These are phyloP conservation scores for Hylomyscus alleni DNA, from an alignment of 2,797 vertebrate species.

Conservation along the genomic window DNA sequence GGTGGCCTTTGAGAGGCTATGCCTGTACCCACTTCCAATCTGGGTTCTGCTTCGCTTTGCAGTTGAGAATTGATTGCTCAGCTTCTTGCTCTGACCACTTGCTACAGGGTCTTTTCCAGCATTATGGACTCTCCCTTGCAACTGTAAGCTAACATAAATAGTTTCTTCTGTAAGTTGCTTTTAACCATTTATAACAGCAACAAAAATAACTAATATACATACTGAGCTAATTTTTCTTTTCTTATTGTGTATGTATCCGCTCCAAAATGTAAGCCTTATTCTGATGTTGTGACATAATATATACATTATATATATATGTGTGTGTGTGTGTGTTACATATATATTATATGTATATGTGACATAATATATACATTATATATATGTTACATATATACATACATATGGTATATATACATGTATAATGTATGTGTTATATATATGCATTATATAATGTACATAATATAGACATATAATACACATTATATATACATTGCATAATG, in stretches of 20 bases:
- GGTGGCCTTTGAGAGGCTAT: neutral
- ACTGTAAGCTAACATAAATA: neutral
- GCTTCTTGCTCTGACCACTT: neutral
- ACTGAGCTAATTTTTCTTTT: neutral
- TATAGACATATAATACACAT: too few relatives aligned
- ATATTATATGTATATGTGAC: too few relatives aligned
- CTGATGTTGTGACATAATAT: neutral
- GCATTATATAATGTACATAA: too few relatives aligned
- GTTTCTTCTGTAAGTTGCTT: neutral
- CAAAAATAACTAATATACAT: neutral
- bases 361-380: neutral
- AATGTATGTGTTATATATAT: too few relatives aligned
- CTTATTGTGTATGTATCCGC: neutral
- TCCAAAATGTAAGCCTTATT: neutral
- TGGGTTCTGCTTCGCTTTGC: too few relatives aligned
- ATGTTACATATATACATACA: too few relatives aligned
- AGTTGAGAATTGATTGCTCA: neutral
- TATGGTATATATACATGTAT: too few relatives aligned
- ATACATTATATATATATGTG: too few relatives aligned
- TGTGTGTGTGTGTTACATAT: too few relatives aligned
- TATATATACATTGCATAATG: too few relatives aligned
- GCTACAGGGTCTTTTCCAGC: neutral
- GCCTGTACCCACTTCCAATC: too few relatives aligned
- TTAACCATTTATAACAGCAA: neutral
- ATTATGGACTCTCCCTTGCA: neutral